Base-by-base conservation (phyloP, 2,888 invertebrate species). In the Sipha maydis region DNA sequence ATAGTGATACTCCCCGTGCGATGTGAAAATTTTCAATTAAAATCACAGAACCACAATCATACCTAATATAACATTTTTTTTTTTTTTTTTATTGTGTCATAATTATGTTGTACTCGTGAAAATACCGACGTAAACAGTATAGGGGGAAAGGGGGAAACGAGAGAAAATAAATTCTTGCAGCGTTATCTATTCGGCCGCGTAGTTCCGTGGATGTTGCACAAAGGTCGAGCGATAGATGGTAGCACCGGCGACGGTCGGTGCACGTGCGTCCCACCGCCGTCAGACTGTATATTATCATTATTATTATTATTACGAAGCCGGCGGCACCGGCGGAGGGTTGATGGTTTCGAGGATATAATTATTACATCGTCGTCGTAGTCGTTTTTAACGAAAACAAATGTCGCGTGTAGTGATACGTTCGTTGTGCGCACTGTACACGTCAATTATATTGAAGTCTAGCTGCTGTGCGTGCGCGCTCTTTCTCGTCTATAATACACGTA, bases 161-260 rank as follows among this genome's bases (percentile, higher is more conserved):
- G 48, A 48, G 48, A 31, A 9, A 38, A 75, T 75, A 61, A 88
- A 88, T 61, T 7, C 75, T 75, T 61, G 75, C 80, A 88, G 80
- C 88, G 88, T 61, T 88, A 75, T 82, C 88, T 88, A 38, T 73
- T 56, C 73, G 86, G 38, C 76, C 25, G 54, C 41, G 73, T 21
- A 31, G 56, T 41, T 56, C 19, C 9, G 31, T 9, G 4, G 48
- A 41, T 67, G 77, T 28, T 11, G 71, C 67, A n/a, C 80, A 88
- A 88, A 82, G 88, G 88, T 80, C 88, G 80, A 31, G n/a, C 88
- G 80, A 61, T 41, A 88, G 88, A 88, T 88, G 88, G 88, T 77
- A 85, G 85, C 85, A 85, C 85, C 67, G 19, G 76, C 77, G 56
- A 19, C 28, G n/a, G n/a, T n/a, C 69, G 14, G 69, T 3, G n/a